Base-by-base conservation (phyloP, 1,140 invertebrate species). In the Panulirus ornatus region DNA sequence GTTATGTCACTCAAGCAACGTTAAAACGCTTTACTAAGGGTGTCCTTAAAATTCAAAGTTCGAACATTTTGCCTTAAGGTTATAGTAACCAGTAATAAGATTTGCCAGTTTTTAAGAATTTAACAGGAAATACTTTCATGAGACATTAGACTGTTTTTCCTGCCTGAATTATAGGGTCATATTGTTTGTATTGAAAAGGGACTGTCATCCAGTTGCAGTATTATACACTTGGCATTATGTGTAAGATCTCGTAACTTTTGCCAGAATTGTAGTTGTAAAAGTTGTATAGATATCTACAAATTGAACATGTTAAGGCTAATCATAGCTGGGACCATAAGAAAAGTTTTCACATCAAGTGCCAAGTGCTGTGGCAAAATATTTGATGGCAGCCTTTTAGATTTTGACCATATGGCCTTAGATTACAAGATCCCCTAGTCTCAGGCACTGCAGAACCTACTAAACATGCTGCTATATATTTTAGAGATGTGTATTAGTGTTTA, bases 1-100 rank as follows among this genome's bases (percentile, higher is more conserved):
- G 58, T 5, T 5, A 66, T 1, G n/a, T 66, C 58, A n/a, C 22
- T 66, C n/a, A 22, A 66, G n/a, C n/a, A 66, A 66, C n/a, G 11
- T 66, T 27, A 66, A 30, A 27, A 66, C 6, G n/a, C 58, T 22
- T 30, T 66, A 16, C 22, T 66, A 30, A 66, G n/a, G 58, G 58
- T 66, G 58, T 66, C 58, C 58, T 66, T 66, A 66, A 66, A 66
- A 66, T 66, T 66, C n/a, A 66, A 19, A 66, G 58, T 66, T 66
- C 5, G 30, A 66, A 66, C 22, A 66, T 66, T 66, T 66, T 66
- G 58, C 58, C 58, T 66, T 66, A 66, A 27, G 58, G 58, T 66
- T 66, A 66, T 30, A 30, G 22, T 27, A 66, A 66, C 58, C 58
- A 66, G 30, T 66, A 27, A 66, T 66, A 66, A 66, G 14, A 66